Base-by-base conservation (phyloP, 2,797 vertebrate species). In the Hephaestus fuliginosus region DNA sequence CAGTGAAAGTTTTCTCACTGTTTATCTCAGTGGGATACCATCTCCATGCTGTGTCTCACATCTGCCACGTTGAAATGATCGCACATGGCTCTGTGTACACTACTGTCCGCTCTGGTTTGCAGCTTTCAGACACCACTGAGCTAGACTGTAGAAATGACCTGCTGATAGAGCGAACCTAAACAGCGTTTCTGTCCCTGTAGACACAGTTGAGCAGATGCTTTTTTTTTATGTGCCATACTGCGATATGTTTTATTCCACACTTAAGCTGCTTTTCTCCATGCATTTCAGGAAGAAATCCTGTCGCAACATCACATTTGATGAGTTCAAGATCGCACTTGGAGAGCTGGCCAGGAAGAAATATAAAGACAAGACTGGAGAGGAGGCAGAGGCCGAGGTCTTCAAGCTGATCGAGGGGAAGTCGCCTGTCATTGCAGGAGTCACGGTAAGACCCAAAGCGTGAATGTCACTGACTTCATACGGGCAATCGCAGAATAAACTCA, bases 301-400 rank as follows among this genome's bases (percentile, higher is more conserved):
- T 81, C 96, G 98, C 84, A 98, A 96, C 88, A 98, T 99, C 93
- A 98, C 96, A n/a, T 99, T 94, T 9, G 97, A 97, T 7, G 97
- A 99, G 92, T 99, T 99, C 91, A 96, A 96, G 91, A 95, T 94
- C 66, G 98, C 97, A 0, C 96, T 99, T 4, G 95, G 92, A 75
- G 98, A 99, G 86, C 95, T 99, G 72, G 96, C 97, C 87, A 95
- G 93, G 89, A 98, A 99, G 89, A 95, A 97, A 9, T 97, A 97
- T 86, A 98, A 97, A 92, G 97, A 97, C 5, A 98, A 98, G 92
- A 95, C 88, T 5, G 92, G 93, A 2, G 97, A 98, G 75, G 98
- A 98, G 51, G 98, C 98, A 0, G 93, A 97, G 68, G 95, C 94
- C 3, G 97, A 98, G 93, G 95, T 99, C 73, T 96, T 97, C 91